Evolutionary conservation across 2,113 vertebrate species (phyloP).

Genomic region (Trematocara unimaculatum): DNA sequence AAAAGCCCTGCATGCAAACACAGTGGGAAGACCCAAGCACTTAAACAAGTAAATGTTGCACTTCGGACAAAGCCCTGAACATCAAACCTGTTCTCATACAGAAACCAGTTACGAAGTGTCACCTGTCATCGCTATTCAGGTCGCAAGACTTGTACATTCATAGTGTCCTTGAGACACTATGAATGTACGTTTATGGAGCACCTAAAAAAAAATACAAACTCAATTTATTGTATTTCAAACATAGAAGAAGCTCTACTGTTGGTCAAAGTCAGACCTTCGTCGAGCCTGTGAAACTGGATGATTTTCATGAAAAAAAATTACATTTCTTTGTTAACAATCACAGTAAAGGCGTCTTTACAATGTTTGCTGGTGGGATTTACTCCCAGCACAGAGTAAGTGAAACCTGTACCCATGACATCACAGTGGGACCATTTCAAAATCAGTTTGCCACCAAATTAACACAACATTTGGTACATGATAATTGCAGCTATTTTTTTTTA

Average conservation of each 20-base stretch:
- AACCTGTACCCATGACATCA: not conserved
- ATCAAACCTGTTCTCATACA: conserved; percentile 2
- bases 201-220: not conserved
- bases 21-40: not conserved
- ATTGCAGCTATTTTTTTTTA: not conserved
- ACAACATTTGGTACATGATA: not conserved
- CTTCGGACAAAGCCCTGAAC: not conserved
- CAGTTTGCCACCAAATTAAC: not conserved
- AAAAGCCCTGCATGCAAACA: not conserved
- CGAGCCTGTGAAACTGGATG: not conserved
- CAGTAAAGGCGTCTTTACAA: not conserved
- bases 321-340: not conserved
- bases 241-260: not conserved
- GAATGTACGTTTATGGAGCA: not conserved
- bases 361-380: not conserved
- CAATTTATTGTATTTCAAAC: not conserved
- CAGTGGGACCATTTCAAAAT: not conserved
- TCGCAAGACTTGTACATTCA: not conserved
- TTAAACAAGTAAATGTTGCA: not conserved
- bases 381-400: not conserved
- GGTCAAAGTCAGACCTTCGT: not conserved
- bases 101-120: not conserved
- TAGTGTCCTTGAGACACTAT: not conserved
- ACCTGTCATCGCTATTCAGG: not conserved
- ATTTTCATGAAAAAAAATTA: not conserved